Percentiles rank a stretch among this genome's conserved stretches.
These are phyloP conservation scores for Phenganax stokvisi DNA, from an alignment of 92 coral and sea anemone species.

Conservation along the genomic window DNA sequence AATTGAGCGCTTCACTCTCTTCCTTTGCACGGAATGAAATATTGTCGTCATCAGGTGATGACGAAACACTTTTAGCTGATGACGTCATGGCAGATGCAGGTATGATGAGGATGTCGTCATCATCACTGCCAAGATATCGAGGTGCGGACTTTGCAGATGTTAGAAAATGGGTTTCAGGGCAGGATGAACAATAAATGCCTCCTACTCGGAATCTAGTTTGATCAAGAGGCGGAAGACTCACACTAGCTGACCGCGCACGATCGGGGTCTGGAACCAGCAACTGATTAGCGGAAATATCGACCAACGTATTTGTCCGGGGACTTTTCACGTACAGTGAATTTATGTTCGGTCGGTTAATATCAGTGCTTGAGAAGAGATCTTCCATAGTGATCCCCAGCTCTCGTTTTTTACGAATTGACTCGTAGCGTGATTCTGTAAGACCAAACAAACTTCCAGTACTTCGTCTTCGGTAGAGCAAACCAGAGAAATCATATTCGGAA, in stretches of 20 bases:
- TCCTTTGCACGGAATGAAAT: background rate
- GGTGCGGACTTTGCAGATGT: background rate
- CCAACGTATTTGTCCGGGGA: conserved; percentile 16
- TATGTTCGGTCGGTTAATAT: background rate
- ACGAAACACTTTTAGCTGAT: background rate
- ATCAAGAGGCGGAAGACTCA: conserved; percentile 16
- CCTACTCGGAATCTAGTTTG: background rate
- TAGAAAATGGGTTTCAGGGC: background rate
- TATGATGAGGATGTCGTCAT: conserved; percentile 16
- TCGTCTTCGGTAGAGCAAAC: conserved; percentile 13
- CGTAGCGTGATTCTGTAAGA: conserved; percentile 21
- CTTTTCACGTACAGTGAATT: conserved; percentile 21
- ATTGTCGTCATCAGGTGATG: conserved; percentile 9
- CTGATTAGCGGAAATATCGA: conserved; percentile 14
- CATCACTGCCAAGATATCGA: conserved; percentile 14
- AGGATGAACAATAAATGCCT: background rate
- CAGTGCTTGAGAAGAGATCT: conserved; percentile 29
- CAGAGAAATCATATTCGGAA: conserved; percentile 7
- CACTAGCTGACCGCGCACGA: conserved; percentile 27
- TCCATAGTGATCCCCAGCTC: conserved; percentile 28
- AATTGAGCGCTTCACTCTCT: background rate
- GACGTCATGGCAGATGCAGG: background rate
- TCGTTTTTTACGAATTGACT: conserved; percentile 8
- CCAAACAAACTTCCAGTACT: conserved; percentile 32
- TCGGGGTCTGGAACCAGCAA: conserved; percentile 15